A percentile compares a stretch with the other conserved stretches of the same genome.
Evolutionary conservation across 2,113 vertebrate genomes (phyloP).

Genomic region (Passerina amoena): DNA sequence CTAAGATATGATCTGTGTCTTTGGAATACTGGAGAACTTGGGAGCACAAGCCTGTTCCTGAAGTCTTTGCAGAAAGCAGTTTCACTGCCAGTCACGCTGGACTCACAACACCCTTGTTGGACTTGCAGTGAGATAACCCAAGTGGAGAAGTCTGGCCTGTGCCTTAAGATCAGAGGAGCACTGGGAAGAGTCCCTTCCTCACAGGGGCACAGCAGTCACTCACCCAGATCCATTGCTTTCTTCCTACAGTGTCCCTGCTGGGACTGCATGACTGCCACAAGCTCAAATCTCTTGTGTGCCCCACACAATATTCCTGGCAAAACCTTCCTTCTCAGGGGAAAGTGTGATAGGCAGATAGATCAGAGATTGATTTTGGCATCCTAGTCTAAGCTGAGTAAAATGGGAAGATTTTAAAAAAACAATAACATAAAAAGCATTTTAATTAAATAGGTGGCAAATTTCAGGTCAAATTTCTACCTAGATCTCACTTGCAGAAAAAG

Average conservation of each 20-base stretch:
- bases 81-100: not conserved
- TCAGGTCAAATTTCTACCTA: not conserved
- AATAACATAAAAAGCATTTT: not conserved
- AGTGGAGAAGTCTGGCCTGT: not conserved
- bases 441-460: not conserved
- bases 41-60: not conserved
- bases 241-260: not conserved
- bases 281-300: not conserved
- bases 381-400: not conserved
- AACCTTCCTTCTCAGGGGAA: not conserved
- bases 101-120: fast-evolving
- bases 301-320: not conserved
- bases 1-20: fast-evolving
- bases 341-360: not conserved
- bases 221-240: fast-evolving
- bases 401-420: not conserved
- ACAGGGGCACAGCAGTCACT: not conserved
- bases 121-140: not conserved
- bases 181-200: not conserved
- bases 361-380: not conserved
- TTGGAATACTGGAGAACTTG: not conserved
- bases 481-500: not conserved
- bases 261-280: not conserved
- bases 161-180: not conserved
- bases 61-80: not conserved